phyloP scores from a whole-genome alignment of 2,888 invertebrate species.

The Argyra leucocephala region DNA sequence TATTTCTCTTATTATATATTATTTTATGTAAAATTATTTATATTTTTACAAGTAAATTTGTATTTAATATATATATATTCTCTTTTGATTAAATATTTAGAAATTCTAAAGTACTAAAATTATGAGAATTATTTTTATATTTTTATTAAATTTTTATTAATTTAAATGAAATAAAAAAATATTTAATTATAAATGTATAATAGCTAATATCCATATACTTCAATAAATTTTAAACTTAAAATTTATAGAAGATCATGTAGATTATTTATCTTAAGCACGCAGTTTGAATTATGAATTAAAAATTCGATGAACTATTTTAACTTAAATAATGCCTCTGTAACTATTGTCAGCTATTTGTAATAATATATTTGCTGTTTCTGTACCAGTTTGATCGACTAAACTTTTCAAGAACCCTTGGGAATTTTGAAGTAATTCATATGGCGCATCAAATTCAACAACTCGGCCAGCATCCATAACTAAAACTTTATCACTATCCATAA shows the following conservation, averaged over 20 bases:
- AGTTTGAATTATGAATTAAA: background rate
- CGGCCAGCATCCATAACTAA: conserved; percentile 57
- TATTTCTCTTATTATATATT: no score
- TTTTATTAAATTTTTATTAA: no score
- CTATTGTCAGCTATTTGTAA: conserved; percentile 48
- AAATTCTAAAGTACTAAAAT: no score
- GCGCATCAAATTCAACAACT: conserved; percentile 67
- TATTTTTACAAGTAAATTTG: no score
- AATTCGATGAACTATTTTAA: background rate
- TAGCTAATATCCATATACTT: background rate
- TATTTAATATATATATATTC: no score
- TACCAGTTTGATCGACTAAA: conserved; percentile 61
- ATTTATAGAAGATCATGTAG: no score
- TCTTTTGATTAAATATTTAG: no score
- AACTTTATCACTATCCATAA: conserved; percentile 24
- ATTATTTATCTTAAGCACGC: background rate
- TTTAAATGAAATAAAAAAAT: no score
- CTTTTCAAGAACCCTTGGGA: conserved; percentile 52
- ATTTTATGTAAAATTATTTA: no score
- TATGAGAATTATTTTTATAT: no score
- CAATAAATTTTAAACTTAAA: background rate
- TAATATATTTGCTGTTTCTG: conserved; percentile 46
- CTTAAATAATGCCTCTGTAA: conserved; percentile 44
- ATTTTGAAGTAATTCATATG: conserved; percentile 53
- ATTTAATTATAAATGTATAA: no score